phyloP scores from a whole-genome alignment of 2,113 vertebrate genomes.

The Bubo bubo region DNA sequence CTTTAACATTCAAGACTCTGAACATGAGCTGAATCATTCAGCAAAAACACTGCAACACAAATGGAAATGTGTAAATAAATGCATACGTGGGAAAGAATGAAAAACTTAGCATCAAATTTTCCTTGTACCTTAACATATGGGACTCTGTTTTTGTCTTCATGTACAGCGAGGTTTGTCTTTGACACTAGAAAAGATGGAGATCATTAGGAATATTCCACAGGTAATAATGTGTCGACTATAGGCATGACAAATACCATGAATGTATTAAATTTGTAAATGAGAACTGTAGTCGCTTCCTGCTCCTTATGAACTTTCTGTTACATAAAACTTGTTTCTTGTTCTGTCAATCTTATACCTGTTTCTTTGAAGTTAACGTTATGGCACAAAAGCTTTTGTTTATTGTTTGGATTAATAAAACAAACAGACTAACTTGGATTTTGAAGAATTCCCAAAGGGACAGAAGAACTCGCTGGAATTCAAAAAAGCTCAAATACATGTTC shows the following conservation, averaged over 20 bases:
- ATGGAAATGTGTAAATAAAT: not conserved
- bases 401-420: not conserved
- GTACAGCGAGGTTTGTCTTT: constrained; percentile 87
- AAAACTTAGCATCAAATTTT: not conserved
- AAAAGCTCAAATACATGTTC: not conserved
- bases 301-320: not conserved
- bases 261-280: not conserved
- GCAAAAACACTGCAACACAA: not conserved
- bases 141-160: constrained; percentile 90
- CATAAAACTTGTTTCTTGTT: not conserved
- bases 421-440: not conserved
- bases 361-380: not conserved
- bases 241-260: not conserved
- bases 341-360: not conserved
- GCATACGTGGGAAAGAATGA: not conserved
- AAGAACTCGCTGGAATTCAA: not conserved
- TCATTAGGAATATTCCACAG: not conserved
- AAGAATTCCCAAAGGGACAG: not conserved
- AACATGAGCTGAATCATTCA: not conserved
- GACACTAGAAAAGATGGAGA: constrained; percentile 74
- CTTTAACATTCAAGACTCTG: not conserved
- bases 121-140: constrained; percentile 86
- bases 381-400: not conserved
- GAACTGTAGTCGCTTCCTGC: not conserved
- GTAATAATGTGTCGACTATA: not conserved